Conservation (phyloP, 2,888 invertebrate species). For the Elegia similella region DNA sequence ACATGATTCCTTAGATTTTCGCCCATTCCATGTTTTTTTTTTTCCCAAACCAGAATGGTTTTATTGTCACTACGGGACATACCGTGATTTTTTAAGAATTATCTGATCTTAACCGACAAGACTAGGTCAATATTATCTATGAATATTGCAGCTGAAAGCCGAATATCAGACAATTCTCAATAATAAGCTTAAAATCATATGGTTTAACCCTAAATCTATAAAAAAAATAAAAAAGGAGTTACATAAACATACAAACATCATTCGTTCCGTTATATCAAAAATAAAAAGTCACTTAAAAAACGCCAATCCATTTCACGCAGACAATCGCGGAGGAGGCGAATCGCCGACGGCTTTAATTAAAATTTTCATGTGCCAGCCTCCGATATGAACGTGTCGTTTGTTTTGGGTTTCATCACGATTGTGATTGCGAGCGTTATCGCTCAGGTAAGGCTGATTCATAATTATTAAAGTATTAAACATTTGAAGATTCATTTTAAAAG, state of each 20-base stretch:
- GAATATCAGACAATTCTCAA: no score
- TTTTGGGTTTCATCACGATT: background rate
- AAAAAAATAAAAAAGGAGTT: background rate
- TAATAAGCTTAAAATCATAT: background rate
- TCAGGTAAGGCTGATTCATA: constrained; percentile 1
- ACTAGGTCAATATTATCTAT: no score
- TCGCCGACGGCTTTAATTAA: background rate
- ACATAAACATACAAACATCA: background rate
- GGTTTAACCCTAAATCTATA: background rate
- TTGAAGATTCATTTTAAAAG: background rate
- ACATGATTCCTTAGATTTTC: no score
- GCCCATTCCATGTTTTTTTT: no score
- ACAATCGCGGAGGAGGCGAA: background rate
- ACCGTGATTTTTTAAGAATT: no score
- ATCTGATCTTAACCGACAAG: no score
- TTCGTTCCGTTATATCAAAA: background rate
- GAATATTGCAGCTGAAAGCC: no score
- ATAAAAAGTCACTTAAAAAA: background rate
- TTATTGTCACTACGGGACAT: no score
- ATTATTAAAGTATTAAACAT: background rate
- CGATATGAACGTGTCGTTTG: background rate
- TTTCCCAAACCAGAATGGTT: no score
- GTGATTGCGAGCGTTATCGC: background rate
- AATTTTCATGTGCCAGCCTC: background rate
- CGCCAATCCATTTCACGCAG: constrained; percentile 5